phyloP scores from a whole-genome alignment of 1,140 invertebrate genomes.

The Mesaphorura yosii region DNA sequence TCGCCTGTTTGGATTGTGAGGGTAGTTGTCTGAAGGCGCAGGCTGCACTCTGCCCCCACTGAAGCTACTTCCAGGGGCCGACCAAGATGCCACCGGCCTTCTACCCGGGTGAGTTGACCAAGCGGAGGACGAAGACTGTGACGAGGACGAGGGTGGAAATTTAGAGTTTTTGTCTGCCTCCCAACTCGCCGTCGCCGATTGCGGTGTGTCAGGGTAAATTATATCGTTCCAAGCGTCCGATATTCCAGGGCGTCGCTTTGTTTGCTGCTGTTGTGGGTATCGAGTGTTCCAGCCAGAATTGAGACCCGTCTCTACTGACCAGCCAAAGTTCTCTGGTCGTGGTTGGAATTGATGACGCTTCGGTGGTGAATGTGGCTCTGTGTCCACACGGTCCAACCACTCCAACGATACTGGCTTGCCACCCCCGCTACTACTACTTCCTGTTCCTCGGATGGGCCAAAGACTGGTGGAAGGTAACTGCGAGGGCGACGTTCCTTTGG shows the following conservation, averaged over 20 bases:
- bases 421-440: no score
- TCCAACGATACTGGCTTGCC: constrained; percentile 26
- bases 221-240: constrained; percentile 25
- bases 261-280: not conserved
- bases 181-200: constrained; percentile 29
- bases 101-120: not conserved
- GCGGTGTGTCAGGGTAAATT: constrained; percentile 27
- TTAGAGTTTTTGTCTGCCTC: constrained; percentile 20
- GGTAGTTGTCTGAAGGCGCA: constrained; percentile 4
- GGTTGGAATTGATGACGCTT: not conserved
- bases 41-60: no score
- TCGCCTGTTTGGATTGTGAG: not conserved
- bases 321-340: not conserved
- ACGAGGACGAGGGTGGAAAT: constrained; percentile 16
- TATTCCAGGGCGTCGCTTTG: not conserved
- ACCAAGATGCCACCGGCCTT: constrained; percentile 16
- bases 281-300: no score
- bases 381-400: not conserved
- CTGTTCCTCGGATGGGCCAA: constrained; percentile 17
- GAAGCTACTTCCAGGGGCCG: constrained; percentile 7
- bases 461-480: constrained; percentile 28
- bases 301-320: no score
- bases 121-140: not conserved
- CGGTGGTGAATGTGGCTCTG: not conserved
- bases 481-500: constrained; percentile 24